phyloP scores from a whole-genome alignment of 64 coral and sea anemone species.

The Actinia tenebrosa region DNA sequence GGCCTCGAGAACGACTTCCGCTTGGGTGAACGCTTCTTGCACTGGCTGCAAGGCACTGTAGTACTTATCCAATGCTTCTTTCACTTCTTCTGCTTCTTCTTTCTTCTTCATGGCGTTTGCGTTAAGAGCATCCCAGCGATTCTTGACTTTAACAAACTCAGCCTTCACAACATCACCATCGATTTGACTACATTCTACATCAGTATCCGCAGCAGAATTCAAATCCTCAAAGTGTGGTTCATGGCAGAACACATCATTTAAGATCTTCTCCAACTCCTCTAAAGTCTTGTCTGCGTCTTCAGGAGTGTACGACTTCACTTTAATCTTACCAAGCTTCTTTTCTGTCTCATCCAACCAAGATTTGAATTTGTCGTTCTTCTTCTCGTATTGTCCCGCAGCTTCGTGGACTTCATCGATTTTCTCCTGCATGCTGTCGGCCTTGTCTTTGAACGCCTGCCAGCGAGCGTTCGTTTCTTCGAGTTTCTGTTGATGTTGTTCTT shows the following conservation, averaged over 20 bases:
- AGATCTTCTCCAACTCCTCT: slow-evolving; percentile 37
- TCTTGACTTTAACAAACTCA: slow-evolving; percentile 68
- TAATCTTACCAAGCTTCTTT: slow-evolving; percentile 66
- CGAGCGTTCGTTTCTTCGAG: slow-evolving; percentile 57
- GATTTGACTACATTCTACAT: slow-evolving; percentile 46
- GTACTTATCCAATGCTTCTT: slow-evolving; percentile 74
- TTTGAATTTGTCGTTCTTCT: slow-evolving; percentile 48
- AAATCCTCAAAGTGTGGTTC: slow-evolving; percentile 49
- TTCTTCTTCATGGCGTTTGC: slow-evolving; percentile 39
- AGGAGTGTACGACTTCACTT: slow-evolving; percentile 40
- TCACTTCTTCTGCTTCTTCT: slow-evolving; percentile 55
- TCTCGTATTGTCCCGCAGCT: slow-evolving; percentile 69
- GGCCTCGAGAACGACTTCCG: slow-evolving; percentile 55
- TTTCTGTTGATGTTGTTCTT: slow-evolving; percentile 54
- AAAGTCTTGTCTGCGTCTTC: slow-evolving; percentile 61
- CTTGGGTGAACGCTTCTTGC: slow-evolving; percentile 89
- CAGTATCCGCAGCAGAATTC: slow-evolving; percentile 38
- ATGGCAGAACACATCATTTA: slow-evolving; percentile 62
- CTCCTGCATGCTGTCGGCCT: slow-evolving; percentile 47
- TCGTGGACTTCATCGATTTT: slow-evolving; percentile 52
- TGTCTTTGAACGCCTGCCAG: slow-evolving; percentile 58
- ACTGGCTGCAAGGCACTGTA: slow-evolving; percentile 84
- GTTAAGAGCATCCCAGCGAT: slow-evolving; percentile 68
- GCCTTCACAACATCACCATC: slow-evolving; percentile 74
- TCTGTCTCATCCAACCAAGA: slow-evolving; percentile 79